Percentiles rank a stretch among this genome's conserved stretches.
Evolutionary conservation across 2,797 vertebrate species (phyloP).

Genomic region (Helicolenus hilgendorfi): DNA sequence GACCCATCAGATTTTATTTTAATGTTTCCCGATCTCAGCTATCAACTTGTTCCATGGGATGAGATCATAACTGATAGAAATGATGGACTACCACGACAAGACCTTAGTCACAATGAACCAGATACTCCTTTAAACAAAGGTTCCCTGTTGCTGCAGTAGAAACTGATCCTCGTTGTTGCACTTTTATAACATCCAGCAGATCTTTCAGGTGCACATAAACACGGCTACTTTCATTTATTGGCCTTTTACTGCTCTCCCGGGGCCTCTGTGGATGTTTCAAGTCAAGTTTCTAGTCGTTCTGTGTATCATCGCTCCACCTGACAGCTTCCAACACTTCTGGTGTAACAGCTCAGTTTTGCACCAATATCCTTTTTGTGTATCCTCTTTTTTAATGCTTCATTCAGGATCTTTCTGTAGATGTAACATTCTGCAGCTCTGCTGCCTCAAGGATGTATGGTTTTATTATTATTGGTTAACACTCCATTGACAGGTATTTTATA

Average conservation of each 20-base stretch:
- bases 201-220: conserved; percentile 15
- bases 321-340: neutral
- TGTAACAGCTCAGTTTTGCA: neutral
- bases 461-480: neutral
- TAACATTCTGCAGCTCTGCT: neutral
- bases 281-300: neutral
- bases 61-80: neutral
- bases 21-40: too few relatives aligned
- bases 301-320: neutral
- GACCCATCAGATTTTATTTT: too few relatives aligned
- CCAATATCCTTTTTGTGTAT: neutral
- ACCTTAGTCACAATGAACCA: neutral
- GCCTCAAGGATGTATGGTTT: neutral
- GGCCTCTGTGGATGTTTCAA: neutral
- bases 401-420: neutral
- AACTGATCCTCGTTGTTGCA: neutral
- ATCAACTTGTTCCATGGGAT: too few relatives aligned
- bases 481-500: neutral
- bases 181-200: neutral
- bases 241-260: neutral
- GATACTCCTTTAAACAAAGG: neutral
- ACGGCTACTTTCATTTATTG: neutral
- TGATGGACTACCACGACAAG: neutral
- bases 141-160: neutral
- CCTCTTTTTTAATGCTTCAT: neutral